Conservation (phyloP, 2,113 vertebrate species). For the Centrocercus urophasianus region DNA sequence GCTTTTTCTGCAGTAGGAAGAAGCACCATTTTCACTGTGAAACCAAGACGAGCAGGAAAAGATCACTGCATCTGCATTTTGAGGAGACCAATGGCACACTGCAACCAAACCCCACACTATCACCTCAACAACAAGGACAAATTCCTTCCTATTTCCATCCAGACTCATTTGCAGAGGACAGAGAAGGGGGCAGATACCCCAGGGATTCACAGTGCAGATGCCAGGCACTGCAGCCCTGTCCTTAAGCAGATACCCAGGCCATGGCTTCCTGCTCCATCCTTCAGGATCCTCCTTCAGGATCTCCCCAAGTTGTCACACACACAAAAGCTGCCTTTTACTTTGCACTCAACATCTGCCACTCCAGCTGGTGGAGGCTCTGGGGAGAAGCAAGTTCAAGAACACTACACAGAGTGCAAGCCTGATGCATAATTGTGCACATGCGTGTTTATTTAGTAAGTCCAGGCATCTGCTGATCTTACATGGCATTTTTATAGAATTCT, state of each 20-base stretch:
- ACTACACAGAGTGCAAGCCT: not conserved
- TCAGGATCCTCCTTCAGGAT: not conserved
- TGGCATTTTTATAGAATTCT: slow-evolving; percentile 44
- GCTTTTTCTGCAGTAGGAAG: not conserved
- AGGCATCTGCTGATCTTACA: slow-evolving; percentile 50
- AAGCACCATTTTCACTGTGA: not conserved
- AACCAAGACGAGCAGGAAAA: not conserved
- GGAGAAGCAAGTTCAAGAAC: slow-evolving; percentile 42
- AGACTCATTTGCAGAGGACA: not conserved
- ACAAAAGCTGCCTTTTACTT: not conserved
- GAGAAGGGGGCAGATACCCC: not conserved
- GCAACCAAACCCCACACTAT: not conserved
- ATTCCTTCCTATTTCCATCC: not conserved
- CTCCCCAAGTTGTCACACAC: not conserved
- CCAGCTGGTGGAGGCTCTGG: slow-evolving; percentile 56
- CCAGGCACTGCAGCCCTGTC: not conserved
- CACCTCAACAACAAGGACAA: not conserved
- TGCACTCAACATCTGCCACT: slow-evolving; percentile 52
- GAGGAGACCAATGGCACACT: no score
- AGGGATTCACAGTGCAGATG: not conserved
- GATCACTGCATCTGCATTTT: not conserved
- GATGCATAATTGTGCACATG: not conserved
- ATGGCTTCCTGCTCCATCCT: not conserved
- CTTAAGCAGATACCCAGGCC: not conserved
- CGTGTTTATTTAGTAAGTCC: slow-evolving; percentile 65